Evolutionary conservation across 1,140 invertebrate genomes (phyloP), one percentile per base, ranked within the genome.

Genomic region (Apis laboriosa): DNA sequence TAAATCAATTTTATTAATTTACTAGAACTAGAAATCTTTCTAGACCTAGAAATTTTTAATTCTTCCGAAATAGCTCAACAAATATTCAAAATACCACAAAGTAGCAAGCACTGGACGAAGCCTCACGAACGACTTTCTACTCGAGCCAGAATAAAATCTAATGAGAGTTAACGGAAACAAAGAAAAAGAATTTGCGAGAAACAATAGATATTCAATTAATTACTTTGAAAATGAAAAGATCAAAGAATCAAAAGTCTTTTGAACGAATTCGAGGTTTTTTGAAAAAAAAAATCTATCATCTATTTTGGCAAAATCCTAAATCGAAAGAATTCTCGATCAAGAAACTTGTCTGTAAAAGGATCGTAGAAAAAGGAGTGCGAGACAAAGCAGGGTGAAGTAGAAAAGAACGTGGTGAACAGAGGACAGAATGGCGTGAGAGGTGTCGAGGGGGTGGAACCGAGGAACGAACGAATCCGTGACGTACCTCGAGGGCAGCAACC

Each of bases 401-500:
- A 28, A 79, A 43, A 51, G 49, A 60, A 34, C 74, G 70, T 15
- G 9, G 58, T 12, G 61, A 81, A 51, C 53, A 55, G 53, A 34
- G 3, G 34, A 34, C 3, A 34, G 34, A 34, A 3, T 34, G 34
- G 34, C 34, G 34, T 34, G 34, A 43, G 34, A 43, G 19, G 60
- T 56, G 55, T 21, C 56, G 82, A 84, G 75, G 43, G 85, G 77
- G 61, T 72, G 77, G 79, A 71, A 86, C 81, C 43, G 77, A 71
- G 77, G 78, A 74, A 72, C 24, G 63, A 80, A 73, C 77, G 82
- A 91, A 89, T 84, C 70, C 85, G 74, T 88, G 89, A 90, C 87
- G 86, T 86, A 77, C 61, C 84, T 88, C 87, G 91, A 92, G 91
- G 92, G 92, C 91, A 91, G 91, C 90, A 92, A 92, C 92, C 90